phyloP scores from a whole-genome alignment of 1,140 invertebrate species.

The Cydia pomonella region DNA sequence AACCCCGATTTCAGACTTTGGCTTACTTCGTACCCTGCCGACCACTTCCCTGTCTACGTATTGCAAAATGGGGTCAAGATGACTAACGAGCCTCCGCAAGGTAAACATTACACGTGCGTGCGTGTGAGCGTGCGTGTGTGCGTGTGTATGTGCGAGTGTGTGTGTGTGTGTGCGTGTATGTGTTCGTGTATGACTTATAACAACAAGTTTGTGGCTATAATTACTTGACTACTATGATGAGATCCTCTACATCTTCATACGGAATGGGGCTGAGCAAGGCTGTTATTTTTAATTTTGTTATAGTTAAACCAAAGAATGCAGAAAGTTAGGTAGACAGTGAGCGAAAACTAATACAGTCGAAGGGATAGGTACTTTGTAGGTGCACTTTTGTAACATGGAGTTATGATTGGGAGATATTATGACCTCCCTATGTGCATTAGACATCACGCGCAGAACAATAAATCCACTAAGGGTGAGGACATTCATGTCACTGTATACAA shows the following conservation, averaged over 20 bases:
- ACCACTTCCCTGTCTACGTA: constrained; percentile 94
- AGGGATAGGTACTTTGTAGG: background rate
- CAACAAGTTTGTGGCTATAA: background rate
- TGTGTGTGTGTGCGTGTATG: constrained; percentile 1
- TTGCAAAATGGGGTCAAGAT: constrained; percentile 98
- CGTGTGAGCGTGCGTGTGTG: background rate
- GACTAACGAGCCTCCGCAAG: constrained; percentile 96
- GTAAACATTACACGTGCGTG: constrained; percentile 49
- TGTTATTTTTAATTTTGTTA: background rate
- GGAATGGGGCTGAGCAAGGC: background rate
- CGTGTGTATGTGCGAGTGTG: background rate
- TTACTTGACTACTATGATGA: background rate
- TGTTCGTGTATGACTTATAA: background rate
- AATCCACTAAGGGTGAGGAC: background rate
- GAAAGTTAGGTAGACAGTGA: background rate
- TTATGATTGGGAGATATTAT: background rate
- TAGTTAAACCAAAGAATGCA: background rate
- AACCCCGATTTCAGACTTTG: constrained; percentile 95
- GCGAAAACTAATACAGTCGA: background rate
- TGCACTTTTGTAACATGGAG: background rate
- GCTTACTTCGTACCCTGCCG: constrained; percentile 95
- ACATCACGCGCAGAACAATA: background rate
- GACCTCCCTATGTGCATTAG: background rate
- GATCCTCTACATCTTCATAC: background rate
- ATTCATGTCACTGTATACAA: background rate